These are phyloP conservation scores for Theonella swinhoei DNA, from an alignment of 37 sponge, comb jelly and placozoan genomes.

Conservation along the genomic window DNA sequence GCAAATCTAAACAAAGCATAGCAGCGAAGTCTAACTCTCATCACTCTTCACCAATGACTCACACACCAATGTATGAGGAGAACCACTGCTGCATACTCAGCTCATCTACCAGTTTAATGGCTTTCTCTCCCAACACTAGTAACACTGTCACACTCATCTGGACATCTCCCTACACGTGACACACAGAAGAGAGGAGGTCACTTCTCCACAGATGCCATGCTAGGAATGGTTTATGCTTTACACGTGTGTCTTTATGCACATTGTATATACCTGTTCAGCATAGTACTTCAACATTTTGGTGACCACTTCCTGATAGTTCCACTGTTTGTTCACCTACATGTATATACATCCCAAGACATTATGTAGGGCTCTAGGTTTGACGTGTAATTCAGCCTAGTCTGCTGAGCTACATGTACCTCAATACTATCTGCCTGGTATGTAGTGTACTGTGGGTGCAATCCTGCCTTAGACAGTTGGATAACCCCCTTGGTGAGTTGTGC, in stretches of 20 bases:
- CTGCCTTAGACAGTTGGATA: too few species aligned
- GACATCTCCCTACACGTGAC: conserved; percentile 83
- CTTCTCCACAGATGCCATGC: background rate
- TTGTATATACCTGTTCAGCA: conserved; percentile 73
- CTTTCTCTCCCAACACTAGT: conserved; percentile 75
- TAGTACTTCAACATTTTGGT: conserved; percentile 60
- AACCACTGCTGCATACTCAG: conserved; percentile 71
- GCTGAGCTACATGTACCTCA: conserved; percentile 1
- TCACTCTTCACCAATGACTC: background rate
- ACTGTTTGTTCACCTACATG: conserved; percentile 1
- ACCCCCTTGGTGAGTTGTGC: too few species aligned
- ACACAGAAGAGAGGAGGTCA: background rate
- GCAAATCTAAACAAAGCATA: conserved; percentile 48
- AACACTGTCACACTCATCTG: conserved; percentile 85
- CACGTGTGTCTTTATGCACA: too few species aligned
- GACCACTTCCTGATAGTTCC: conserved; percentile 52
- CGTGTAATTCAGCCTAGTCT: background rate
- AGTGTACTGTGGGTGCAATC: too few species aligned
- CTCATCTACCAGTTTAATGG: conserved; percentile 28
- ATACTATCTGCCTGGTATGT: too few species aligned
- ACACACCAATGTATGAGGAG: conserved; percentile 72
- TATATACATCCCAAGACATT: too few species aligned
- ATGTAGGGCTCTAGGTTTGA: too few species aligned
- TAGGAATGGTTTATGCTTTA: too few species aligned
- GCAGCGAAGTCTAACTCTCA: background rate